Conservation (phyloP, 1,140 invertebrate genomes). For the Berghia stephanieae region DNA sequence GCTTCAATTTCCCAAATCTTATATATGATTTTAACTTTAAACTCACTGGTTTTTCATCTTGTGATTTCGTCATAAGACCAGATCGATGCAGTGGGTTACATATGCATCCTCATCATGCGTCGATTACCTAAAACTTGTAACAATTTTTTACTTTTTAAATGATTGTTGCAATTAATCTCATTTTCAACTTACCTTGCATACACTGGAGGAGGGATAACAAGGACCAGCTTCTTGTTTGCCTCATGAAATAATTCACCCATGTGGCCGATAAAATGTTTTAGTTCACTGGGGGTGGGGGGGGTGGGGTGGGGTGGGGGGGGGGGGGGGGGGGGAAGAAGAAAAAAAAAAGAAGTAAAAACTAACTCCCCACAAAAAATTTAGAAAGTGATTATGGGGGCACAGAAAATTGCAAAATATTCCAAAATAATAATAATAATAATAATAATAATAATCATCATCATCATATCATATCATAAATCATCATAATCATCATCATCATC, state of each 20-base stretch:
- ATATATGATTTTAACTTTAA: too few relatives aligned
- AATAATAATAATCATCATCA: not conserved
- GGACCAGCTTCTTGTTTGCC: slow-evolving; percentile 75
- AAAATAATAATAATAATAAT: not conserved
- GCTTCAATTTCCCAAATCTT: too few relatives aligned
- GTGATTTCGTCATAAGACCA: not conserved
- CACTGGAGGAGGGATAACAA: slow-evolving; percentile 83
- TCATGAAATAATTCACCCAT: slow-evolving; percentile 68
- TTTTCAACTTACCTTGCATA: slow-evolving; percentile 56
- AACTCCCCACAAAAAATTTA: too few relatives aligned
- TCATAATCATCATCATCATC: too few relatives aligned
- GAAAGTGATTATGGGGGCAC: too few relatives aligned
- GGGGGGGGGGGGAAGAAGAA: too few relatives aligned
- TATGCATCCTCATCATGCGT: not conserved
- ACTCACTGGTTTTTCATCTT: too few relatives aligned
- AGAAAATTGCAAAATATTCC: slow-evolving; percentile 33
- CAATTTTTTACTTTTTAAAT: not conserved
- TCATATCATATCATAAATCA: too few relatives aligned
- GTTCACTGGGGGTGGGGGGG: slow-evolving; percentile 65
- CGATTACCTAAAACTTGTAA: not conserved
- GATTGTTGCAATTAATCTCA: not conserved
- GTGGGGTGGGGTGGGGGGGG: too few relatives aligned
- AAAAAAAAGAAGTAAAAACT: too few relatives aligned
- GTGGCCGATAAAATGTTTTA: slow-evolving; percentile 67
- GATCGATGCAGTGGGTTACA: not conserved